These are phyloP conservation scores for Hipparchia semele DNA, from an alignment of 2,888 invertebrate species.

Conservation along the genomic window DNA sequence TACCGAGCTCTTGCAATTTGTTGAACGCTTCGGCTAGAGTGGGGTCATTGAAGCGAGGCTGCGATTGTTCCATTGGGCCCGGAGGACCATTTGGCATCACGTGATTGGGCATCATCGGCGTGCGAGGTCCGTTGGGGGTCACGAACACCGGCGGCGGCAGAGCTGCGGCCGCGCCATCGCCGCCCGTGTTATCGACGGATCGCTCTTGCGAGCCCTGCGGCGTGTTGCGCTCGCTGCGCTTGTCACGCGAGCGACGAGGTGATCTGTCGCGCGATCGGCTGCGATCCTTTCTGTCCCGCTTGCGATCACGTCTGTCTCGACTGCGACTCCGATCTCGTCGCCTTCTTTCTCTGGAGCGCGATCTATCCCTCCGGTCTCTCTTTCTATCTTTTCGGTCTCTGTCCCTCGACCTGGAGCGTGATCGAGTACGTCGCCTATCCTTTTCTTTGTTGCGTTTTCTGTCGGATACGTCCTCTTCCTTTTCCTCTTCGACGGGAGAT, in stretches of 20 bases:
- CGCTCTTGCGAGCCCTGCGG: conserved; percentile 60
- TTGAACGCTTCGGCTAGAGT: conserved; percentile 62
- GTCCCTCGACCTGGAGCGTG: conserved; percentile 62
- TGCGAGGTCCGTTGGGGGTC: conserved; percentile 40
- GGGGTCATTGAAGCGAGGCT: conserved; percentile 59
- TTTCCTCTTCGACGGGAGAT: conserved; percentile 55
- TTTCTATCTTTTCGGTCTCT: conserved; percentile 73
- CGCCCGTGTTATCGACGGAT: conserved; percentile 40
- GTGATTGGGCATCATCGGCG: conserved; percentile 44
- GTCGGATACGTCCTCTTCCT: conserved; percentile 58
- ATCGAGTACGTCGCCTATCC: conserved; percentile 57
- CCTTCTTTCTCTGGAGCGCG: conserved; percentile 83
- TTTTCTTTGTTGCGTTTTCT: conserved; percentile 60
- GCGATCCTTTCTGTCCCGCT: conserved; percentile 78
- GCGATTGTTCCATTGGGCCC: conserved; percentile 28
- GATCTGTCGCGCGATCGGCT: conserved; percentile 82
- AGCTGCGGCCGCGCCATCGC: not conserved
- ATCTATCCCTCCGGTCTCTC: conserved; percentile 76
- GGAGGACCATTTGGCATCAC: conserved; percentile 48
- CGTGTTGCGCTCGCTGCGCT: conserved; percentile 71
- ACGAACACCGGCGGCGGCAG: conserved; percentile 21
- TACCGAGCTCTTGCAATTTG: conserved; percentile 76
- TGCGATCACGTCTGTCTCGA: conserved; percentile 77
- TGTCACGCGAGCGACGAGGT: conserved; percentile 77
- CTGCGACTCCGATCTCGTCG: conserved; percentile 84